These are phyloP conservation scores for Adoxophyes honmai DNA, from an alignment of 1,140 invertebrate species.

Conservation along the genomic window DNA sequence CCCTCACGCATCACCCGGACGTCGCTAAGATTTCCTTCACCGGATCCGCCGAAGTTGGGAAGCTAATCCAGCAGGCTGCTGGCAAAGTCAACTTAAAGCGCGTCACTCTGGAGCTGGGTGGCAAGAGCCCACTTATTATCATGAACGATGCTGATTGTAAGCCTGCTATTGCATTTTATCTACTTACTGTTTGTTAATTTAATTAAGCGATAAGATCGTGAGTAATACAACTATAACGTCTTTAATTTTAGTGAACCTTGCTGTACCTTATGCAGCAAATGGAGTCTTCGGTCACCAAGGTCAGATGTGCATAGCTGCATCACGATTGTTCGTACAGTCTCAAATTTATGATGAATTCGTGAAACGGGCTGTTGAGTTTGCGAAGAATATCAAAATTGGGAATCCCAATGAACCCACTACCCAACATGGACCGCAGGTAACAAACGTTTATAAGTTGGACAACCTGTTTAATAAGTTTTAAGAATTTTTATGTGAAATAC, in stretches of 20 bases:
- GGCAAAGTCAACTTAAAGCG: constrained; percentile 82
- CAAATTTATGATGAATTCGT: constrained; percentile 8
- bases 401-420: constrained; percentile 85
- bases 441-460: too few species aligned
- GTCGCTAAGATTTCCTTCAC: constrained; percentile 83
- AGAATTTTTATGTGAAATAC: too few species aligned
- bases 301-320: constrained; percentile 2
- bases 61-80: constrained; percentile 79
- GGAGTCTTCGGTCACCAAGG: constrained; percentile 3
- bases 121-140: constrained; percentile 84
- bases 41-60: constrained; percentile 79
- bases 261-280: background rate
- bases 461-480: too few species aligned
- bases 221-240: background rate
- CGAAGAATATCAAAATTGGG: constrained; percentile 85
- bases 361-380: constrained; percentile 41
- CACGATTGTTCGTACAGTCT: background rate
- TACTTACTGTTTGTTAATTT: background rate
- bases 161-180: background rate
- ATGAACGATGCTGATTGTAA: constrained; percentile 78
- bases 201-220: background rate
- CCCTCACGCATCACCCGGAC: constrained; percentile 78
- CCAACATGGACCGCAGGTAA: constrained; percentile 91
- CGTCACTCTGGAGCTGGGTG: constrained; percentile 83
- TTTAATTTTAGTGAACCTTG: background rate